Evolutionary conservation across 2,113 vertebrate species (phyloP).

Genomic region (Phylloscopus trochilus): DNA sequence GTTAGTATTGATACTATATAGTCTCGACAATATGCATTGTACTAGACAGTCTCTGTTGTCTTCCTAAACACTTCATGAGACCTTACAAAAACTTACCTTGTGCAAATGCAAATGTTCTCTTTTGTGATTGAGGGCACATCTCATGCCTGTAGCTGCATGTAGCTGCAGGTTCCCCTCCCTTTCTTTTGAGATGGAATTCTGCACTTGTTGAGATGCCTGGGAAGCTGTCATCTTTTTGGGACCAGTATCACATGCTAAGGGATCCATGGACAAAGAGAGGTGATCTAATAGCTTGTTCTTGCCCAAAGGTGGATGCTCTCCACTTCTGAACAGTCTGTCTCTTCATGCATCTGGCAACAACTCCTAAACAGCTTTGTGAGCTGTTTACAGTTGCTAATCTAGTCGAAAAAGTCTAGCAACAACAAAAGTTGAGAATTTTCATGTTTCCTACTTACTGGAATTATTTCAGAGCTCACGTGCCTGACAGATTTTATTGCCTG

Average conservation of each 20-base stretch:
- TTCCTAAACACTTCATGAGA: not conserved
- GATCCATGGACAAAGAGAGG: not conserved
- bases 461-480: not conserved
- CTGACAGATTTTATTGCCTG: not conserved
- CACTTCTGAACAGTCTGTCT: not conserved
- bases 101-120: not conserved
- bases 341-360: not conserved
- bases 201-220: not conserved
- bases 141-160: fast-evolving
- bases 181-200: not conserved
- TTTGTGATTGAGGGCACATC: not conserved
- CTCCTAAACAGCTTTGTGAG: not conserved
- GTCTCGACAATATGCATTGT: not conserved
- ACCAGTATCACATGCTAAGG: not conserved
- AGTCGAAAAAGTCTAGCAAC: not conserved
- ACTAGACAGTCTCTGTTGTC: not conserved
- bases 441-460: not conserved
- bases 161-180: not conserved
- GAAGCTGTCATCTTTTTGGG: not conserved
- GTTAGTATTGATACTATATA: not conserved
- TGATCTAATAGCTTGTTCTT: not conserved
- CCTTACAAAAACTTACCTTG: not conserved
- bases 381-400: not conserved
- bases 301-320: not conserved
- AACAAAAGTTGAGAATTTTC: not conserved